These are phyloP conservation scores for Limnephilus marmoratus DNA, from an alignment of 2,888 invertebrate species.

Conservation along the genomic window DNA sequence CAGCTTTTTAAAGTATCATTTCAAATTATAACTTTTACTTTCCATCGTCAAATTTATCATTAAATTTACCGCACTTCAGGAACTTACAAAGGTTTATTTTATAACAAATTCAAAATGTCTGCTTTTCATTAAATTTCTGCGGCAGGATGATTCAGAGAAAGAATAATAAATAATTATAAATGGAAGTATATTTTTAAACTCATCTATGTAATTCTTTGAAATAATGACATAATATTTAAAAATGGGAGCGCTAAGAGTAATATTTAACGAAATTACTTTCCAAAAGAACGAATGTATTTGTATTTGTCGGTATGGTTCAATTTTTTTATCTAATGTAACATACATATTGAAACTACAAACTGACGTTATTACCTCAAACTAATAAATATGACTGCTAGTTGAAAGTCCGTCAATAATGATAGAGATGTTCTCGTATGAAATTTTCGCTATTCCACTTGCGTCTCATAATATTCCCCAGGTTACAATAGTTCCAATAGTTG, in stretches of 20 bases:
- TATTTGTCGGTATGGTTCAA: no score
- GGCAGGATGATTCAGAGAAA: neutral
- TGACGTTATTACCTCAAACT: no score
- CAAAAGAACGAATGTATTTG: no score
- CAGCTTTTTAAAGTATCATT: constrained; percentile 44
- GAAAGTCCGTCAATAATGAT: no score
- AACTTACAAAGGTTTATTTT: neutral
- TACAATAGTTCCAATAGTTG: neutral
- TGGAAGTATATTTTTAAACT: neutral
- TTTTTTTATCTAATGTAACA: no score
- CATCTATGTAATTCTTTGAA: neutral
- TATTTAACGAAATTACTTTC: neutral
- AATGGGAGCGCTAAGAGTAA: neutral
- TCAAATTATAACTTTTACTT: constrained; percentile 25
- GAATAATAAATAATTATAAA: neutral
- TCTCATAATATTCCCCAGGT: neutral
- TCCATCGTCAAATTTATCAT: neutral
- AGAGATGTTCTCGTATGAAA: no score
- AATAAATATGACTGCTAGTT: no score
- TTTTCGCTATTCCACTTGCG: no score
- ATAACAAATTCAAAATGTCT: neutral
- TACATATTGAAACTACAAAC: no score
- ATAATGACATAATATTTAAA: neutral
- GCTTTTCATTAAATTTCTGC: neutral
- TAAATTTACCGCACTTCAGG: neutral